phyloP scores from a whole-genome alignment of 2,113 vertebrate genomes.

The Clupea harengus region DNA sequence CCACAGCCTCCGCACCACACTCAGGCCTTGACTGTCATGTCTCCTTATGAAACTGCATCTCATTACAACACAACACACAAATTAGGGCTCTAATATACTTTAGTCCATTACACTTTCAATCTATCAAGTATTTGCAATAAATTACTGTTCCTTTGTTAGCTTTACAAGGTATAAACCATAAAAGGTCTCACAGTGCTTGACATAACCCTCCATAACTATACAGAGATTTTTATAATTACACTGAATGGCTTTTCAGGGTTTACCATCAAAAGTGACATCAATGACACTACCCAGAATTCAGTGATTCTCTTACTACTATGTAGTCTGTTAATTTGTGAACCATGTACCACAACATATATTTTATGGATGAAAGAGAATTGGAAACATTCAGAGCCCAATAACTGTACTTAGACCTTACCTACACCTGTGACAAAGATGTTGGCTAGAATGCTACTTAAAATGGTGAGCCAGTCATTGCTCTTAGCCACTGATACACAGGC shows the following conservation, averaged over 20 bases:
- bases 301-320: not conserved
- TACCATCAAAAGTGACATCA: not conserved
- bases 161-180: not conserved
- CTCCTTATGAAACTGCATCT: not conserved
- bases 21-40: conserved; percentile 69
- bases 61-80: not conserved
- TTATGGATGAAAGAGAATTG: no score
- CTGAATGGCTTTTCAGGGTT: not conserved
- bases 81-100: not conserved
- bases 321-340: no score
- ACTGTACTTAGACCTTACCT: not conserved
- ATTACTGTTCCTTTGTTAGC: not conserved
- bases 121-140: not conserved
- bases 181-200: not conserved
- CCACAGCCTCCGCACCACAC: conserved; percentile 73
- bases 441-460: not conserved
- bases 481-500: no score
- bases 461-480: not conserved
- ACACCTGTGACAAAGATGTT: not conserved
- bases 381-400: not conserved
- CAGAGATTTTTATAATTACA: not conserved
- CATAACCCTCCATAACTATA: not conserved
- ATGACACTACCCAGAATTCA: not conserved
- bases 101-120: not conserved
- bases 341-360: no score